Evolutionary conservation across 2,888 invertebrate species (phyloP).

Genomic region (Leucophenga maculata): DNA sequence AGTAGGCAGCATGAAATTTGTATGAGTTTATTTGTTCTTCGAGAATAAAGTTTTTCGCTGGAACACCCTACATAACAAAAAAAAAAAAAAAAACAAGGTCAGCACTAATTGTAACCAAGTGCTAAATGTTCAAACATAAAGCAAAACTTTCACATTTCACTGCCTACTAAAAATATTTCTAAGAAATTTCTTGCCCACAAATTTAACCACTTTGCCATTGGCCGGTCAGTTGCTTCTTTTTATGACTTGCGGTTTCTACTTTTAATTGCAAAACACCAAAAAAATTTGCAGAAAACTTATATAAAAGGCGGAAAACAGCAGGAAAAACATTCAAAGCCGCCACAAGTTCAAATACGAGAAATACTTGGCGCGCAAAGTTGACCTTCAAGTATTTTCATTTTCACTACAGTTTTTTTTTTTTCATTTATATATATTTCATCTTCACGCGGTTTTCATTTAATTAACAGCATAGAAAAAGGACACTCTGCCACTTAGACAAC

Average conservation of each 20-base stretch:
- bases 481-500: neutral
- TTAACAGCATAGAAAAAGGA: constrained; percentile 40
- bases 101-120: no score
- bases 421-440: no score
- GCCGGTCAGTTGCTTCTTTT: no score
- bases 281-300: constrained; percentile 36
- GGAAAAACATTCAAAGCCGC: constrained; percentile 38
- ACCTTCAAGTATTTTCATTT: constrained; percentile 55
- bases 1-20: constrained; percentile 53
- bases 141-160: no score
- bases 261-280: constrained; percentile 40
- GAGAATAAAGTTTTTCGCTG: no score
- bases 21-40: neutral
- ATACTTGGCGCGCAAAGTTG: constrained; percentile 48
- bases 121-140: no score
- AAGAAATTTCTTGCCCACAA: no score
- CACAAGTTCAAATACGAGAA: neutral
- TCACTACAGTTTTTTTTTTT: constrained; percentile 8
- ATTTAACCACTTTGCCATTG: no score
- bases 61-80: no score
- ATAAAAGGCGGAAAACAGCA: constrained; percentile 23
- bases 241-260: constrained; percentile 22
- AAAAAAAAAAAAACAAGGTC: neutral
- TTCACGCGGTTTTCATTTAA: constrained; percentile 49
- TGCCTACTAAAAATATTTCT: neutral